Conservation (phyloP, 1,140 invertebrate genomes). For the Brachionus rotundiformis region DNA sequence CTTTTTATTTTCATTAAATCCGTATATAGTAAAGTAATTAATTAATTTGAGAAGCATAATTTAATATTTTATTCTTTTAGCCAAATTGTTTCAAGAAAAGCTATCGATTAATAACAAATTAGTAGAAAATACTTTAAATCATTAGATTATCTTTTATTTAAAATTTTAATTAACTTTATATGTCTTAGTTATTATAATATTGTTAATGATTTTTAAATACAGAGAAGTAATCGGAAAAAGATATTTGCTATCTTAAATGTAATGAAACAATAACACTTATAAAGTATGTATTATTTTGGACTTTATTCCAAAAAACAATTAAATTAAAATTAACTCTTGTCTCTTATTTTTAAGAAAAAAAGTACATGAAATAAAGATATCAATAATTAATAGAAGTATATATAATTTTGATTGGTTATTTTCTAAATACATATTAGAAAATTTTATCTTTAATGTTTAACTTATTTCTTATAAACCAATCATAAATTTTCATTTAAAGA, state of each 20-base stretch:
- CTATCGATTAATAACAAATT: neutral
- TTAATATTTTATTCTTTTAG: neutral
- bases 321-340: neutral
- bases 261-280: no score
- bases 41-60: neutral
- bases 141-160: no score
- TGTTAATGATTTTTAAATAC: no score
- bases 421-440: neutral
- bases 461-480: neutral
- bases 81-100: no score
- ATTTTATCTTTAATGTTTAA: neutral
- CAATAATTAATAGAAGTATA: neutral
- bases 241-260: no score
- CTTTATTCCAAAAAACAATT: neutral
- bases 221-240: no score
- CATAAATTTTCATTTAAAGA: neutral
- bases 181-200: no score
- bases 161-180: no score
- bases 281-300: no score
- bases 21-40: neutral
- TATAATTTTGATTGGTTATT: neutral
- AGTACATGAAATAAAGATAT: neutral
- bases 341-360: neutral
- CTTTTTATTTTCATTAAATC: neutral
- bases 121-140: no score